These are phyloP conservation scores for Phalangium opilio DNA, from an alignment of 2,888 invertebrate species.

Conservation along the genomic window DNA sequence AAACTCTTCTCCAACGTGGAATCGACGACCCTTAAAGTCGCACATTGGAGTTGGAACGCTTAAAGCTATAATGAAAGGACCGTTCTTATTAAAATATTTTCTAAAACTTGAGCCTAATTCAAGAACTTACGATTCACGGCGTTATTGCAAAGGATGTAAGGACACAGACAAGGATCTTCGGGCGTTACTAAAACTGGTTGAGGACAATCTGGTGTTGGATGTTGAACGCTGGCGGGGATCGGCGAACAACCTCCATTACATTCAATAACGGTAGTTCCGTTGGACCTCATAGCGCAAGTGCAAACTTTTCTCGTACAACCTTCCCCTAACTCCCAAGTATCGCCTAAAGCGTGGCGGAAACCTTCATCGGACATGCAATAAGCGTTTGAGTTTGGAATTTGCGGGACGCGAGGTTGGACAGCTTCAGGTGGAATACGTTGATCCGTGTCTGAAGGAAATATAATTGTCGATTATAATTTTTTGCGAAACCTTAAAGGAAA, in stretches of 20 bases:
- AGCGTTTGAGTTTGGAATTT: neutral
- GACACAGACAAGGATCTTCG: conserved; percentile 22
- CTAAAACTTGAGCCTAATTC: neutral
- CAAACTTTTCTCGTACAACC: conserved; percentile 22
- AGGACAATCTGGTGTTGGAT: conserved; percentile 21
- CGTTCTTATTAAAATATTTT: too few species aligned
- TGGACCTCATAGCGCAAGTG: conserved; percentile 18
- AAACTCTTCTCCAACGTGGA: conserved; percentile 53
- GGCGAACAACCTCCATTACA: conserved; percentile 23
- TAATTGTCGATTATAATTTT: too few species aligned
- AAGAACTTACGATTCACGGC: conserved; percentile 13
- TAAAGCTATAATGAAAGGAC: neutral
- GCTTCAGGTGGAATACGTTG: too few species aligned
- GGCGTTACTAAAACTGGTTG: conserved; percentile 21
- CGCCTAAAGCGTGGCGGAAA: conserved; percentile 14
- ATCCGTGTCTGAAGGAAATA: too few species aligned
- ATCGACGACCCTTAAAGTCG: conserved; percentile 24
- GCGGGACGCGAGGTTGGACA: too few species aligned
- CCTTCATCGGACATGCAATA: neutral
- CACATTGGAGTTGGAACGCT: conserved; percentile 13
- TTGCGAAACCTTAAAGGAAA: too few species aligned
- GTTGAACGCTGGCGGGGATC: conserved; percentile 18
- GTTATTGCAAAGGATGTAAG: conserved; percentile 19
- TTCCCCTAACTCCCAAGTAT: conserved; percentile 21
- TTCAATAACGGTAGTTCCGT: conserved; percentile 20